phyloP scores from a whole-genome alignment of 2,113 vertebrate genomes.

The Anseranas semipalmata region DNA sequence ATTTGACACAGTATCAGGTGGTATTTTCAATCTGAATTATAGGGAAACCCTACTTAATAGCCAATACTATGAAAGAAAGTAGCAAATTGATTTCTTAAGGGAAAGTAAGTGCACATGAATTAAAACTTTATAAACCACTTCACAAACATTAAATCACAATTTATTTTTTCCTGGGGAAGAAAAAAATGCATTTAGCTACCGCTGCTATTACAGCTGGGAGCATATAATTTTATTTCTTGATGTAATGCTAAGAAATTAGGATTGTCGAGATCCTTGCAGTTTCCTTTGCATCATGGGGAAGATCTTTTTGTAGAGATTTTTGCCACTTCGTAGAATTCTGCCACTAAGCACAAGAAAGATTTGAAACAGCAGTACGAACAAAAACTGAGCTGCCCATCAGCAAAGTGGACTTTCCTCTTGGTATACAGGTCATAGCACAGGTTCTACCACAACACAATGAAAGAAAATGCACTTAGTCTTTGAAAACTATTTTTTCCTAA shows the following conservation, averaged over 20 bases:
- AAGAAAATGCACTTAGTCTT: conserved; percentile 3
- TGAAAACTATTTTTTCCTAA: conserved; percentile 59
- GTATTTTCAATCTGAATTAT: not conserved
- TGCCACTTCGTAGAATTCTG: conserved; percentile 36
- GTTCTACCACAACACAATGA: conserved; percentile 46
- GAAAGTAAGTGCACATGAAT: not conserved
- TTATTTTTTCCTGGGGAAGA: not conserved
- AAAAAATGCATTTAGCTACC: not conserved
- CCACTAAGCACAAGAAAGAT: conserved; percentile 41
- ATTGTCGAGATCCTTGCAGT: not conserved
- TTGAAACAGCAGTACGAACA: not conserved
- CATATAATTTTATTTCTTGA: not conserved
- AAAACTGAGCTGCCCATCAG: conserved; percentile 13
- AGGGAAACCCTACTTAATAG: not conserved
- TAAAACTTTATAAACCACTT: not conserved
- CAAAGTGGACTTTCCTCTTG: conserved; percentile 13
- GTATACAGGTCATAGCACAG: conserved; percentile 12
- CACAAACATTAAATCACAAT: not conserved
- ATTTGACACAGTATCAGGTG: not conserved
- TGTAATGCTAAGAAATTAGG: not conserved
- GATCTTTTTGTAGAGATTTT: not conserved
- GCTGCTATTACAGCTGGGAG: not conserved
- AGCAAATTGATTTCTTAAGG: not conserved
- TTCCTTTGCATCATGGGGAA: not conserved
- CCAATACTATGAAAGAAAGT: not conserved